phyloP scores from a whole-genome alignment of 2,113 vertebrate species.

The Trematomus loennbergii region DNA sequence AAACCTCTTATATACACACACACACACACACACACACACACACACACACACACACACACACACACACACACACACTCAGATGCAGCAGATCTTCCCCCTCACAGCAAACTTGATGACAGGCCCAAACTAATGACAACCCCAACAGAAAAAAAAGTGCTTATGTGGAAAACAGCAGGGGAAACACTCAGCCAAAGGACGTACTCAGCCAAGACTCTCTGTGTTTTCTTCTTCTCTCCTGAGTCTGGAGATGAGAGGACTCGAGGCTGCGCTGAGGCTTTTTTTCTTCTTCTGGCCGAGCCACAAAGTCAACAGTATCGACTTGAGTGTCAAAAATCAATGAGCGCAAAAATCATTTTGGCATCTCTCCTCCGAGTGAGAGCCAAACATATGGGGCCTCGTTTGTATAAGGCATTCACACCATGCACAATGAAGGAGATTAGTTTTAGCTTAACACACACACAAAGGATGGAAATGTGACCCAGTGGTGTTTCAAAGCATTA shows the following conservation, averaged over 20 bases:
- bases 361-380: slow-evolving; percentile 12
- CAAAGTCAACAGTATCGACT: slow-evolving; percentile 66
- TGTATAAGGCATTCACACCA: slow-evolving; percentile 23
- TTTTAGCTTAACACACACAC: slow-evolving; percentile 21
- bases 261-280: neutral
- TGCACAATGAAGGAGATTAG: slow-evolving; percentile 32
- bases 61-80: slow-evolving; percentile 9
- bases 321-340: slow-evolving; percentile 62
- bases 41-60: too few relatives aligned
- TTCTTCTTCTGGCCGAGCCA: slow-evolving; percentile 47
- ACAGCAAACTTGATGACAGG: slow-evolving; percentile 22
- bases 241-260: slow-evolving; percentile 32
- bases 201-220: slow-evolving; percentile 13
- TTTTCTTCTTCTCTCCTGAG: slow-evolving; percentile 16
- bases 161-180: slow-evolving; percentile 54
- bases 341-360: slow-evolving; percentile 55
- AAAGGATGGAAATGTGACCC: slow-evolving; percentile 17
- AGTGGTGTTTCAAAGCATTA: slow-evolving; percentile 26
- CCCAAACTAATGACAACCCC: slow-evolving; percentile 44
- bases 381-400: slow-evolving; percentile 31
- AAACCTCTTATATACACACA: neutral
- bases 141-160: slow-evolving; percentile 61
- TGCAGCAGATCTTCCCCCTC: slow-evolving; percentile 2
- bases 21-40: too few relatives aligned
- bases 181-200: too few relatives aligned